phyloP scores from a whole-genome alignment of 2,888 invertebrate genomes.

The Empis livida region DNA sequence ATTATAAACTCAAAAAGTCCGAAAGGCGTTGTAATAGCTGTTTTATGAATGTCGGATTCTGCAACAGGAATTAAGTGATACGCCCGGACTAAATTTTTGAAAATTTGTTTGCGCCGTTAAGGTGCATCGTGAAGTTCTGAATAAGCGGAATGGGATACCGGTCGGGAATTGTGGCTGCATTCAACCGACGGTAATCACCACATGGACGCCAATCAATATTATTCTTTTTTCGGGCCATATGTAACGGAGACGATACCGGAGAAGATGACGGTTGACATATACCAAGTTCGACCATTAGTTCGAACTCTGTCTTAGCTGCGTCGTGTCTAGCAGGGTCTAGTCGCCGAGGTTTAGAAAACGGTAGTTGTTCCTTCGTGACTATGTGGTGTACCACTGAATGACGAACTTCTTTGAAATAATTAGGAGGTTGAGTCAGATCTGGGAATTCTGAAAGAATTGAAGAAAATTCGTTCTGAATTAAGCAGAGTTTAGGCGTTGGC shows the following conservation, averaged over 20 bases:
- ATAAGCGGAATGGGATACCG: no score
- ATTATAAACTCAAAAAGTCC: conserved; percentile 24
- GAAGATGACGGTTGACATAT: conserved; percentile 2
- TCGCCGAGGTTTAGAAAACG: neutral
- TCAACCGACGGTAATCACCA: no score
- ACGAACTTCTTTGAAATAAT: neutral
- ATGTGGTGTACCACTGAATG: conserved; percentile 1
- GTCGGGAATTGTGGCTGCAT: no score
- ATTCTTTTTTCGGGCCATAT: conserved; percentile 2
- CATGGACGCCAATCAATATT: conserved; percentile 5
- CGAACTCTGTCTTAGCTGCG: conserved; percentile 2
- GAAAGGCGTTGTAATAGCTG: conserved; percentile 20
- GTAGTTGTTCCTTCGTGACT: conserved; percentile 1
- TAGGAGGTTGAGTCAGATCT: neutral
- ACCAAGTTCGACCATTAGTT: conserved; percentile 2
- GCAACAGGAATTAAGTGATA: conserved; percentile 14
- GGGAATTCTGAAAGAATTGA: neutral
- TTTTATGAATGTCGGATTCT: neutral
- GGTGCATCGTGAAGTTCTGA: no score
- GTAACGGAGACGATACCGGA: neutral
- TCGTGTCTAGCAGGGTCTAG: neutral
- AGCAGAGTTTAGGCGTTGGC: neutral
- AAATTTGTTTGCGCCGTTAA: conserved; percentile 15
- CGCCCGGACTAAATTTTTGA: conserved; percentile 15
- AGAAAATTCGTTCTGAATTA: neutral